Base-by-base conservation (phyloP, 2,888 invertebrate species). In the Tipula unca region DNA sequence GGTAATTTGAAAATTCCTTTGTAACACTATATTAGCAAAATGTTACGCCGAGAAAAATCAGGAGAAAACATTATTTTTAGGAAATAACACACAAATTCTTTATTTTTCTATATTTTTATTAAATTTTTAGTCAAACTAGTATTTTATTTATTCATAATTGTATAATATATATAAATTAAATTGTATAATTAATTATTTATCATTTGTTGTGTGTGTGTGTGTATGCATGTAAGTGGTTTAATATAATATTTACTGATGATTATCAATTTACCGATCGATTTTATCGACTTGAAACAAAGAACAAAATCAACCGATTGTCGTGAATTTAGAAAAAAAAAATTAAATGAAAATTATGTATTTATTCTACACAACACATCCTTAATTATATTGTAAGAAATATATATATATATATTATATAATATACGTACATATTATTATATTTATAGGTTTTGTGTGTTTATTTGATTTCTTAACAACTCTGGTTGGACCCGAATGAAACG, bases 41-140 rank as follows among this genome's bases (percentile, higher is more conserved):
- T n/a, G n/a, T n/a, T n/a, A n/a, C n/a, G 35, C 35, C 3, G 35
- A 35, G 35, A n/a, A 35, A 35, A 35, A 3, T 6, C 35, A 35
- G 6, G 3, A 4, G 3, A 3, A 35, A 35, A 35, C 3, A 35
- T 35, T 35, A 6, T 35, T 35, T 35, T 3, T 10, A 39, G 39
- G 39, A 25, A 69, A 20, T 25, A 10, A 69, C 10, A 69, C 32
- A 32, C 32, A 32, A 10, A 25, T 69, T 48, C n/a, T 14, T 69
- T 69, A 25, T 20, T 69, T 69, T 69, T 69, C 69, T 69, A 69
- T 69, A 69, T 69, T 69, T 48, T 69, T 69, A 69, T 69, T 69
- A 69, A 69, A 69, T 69, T 69, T 69, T 69, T 69, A 69, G 69
- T 69, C 69, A 69, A 69, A 69, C 69, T 48, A 48, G 48, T 48